Conservation (phyloP, 2,113 vertebrate species). For the Chaetops frenatus region DNA sequence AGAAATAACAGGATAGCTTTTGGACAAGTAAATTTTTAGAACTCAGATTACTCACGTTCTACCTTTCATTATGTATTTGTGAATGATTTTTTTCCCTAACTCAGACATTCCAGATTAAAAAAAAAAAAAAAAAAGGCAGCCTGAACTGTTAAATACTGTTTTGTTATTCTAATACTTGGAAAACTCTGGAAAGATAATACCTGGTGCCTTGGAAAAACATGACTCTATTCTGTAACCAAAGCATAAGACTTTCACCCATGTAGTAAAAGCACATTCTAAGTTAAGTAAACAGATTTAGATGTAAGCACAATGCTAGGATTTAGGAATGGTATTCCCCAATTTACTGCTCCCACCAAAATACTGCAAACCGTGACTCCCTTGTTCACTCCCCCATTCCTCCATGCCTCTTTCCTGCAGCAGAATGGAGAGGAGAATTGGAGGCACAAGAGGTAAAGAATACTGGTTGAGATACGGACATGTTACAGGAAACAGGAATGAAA, state of each 20-base stretch:
- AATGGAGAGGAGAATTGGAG: not conserved
- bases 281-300: not conserved
- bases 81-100: not conserved
- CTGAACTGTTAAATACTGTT: not conserved
- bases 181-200: not conserved
- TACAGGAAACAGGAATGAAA: not conserved
- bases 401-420: not conserved
- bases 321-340: not conserved
- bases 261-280: not conserved
- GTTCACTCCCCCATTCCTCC: fast-evolving
- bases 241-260: not conserved
- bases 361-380: not conserved
- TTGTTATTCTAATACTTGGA: not conserved
- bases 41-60: not conserved
- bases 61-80: not conserved
- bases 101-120: not conserved
- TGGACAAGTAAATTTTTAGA: not conserved
- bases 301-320: not conserved
- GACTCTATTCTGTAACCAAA: not conserved
- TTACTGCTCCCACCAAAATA: not conserved
- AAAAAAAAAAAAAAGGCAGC: not conserved
- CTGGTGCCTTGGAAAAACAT: not conserved
- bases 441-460: not conserved
- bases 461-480: not conserved
- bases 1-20: not conserved